Evolutionary conservation across 2,113 vertebrate genomes (phyloP).

Genomic region (Sprattus sprattus): DNA sequence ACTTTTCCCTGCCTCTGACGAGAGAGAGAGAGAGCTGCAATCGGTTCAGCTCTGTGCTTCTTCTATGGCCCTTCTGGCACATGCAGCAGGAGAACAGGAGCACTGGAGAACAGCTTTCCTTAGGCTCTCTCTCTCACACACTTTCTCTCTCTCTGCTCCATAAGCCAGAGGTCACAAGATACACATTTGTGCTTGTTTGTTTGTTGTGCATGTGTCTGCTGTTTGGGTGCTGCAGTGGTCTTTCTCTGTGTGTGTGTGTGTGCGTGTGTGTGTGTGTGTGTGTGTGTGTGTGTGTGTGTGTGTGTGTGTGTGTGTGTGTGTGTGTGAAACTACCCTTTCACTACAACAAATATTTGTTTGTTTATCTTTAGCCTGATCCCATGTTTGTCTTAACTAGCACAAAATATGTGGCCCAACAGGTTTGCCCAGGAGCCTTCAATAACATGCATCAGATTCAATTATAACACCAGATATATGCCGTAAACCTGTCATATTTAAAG

Average conservation of each 20-base stretch:
- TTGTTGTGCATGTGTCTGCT: neutral
- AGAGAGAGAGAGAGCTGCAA: neutral
- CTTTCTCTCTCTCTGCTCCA: neutral
- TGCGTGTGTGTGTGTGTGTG: neutral
- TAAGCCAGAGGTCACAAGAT: neutral
- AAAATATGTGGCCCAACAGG: neutral
- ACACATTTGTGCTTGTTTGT: neutral
- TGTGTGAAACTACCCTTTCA: neutral
- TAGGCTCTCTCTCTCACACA: neutral
- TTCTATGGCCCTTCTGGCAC: neutral
- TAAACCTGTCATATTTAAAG: neutral
- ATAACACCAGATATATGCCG: neutral
- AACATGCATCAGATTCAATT: neutral
- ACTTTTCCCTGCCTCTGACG: constrained; percentile 26
- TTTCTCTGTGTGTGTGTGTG: neutral
- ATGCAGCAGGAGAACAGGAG: neutral
- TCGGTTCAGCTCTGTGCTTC: constrained; percentile 21
- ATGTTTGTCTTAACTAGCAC: neutral
- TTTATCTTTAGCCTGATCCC: neutral
- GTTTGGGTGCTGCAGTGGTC: neutral
- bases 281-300: too few relatives aligned
- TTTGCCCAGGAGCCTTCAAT: neutral
- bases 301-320: too few relatives aligned
- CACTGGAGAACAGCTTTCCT: neutral
- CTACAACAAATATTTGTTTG: neutral